Percentiles rank a stretch among this genome's conserved stretches.
phyloP scores from a whole-genome alignment of 2,797 vertebrate species.

The Cheracebus regulus region DNA sequence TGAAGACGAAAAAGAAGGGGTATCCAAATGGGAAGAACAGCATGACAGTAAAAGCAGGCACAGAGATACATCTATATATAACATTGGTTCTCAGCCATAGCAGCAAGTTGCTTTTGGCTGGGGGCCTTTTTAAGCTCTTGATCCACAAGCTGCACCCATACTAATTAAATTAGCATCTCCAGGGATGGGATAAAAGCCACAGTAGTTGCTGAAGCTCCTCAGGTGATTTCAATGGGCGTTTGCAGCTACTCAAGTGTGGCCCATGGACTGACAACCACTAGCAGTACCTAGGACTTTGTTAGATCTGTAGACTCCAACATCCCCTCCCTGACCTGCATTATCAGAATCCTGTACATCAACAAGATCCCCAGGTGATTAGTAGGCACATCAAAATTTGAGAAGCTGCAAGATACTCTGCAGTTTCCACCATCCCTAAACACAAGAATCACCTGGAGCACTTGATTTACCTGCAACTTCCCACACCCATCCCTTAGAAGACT shows the following conservation, averaged over 20 bases:
- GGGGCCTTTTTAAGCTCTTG: neutral
- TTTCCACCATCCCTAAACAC: neutral
- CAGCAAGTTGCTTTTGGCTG: neutral
- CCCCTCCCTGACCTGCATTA: neutral
- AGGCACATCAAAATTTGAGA: neutral
- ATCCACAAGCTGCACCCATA: neutral
- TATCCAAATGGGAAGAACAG: neutral
- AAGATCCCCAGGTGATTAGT: neutral
- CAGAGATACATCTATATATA: neutral
- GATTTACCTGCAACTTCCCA: neutral
- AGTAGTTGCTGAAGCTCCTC: neutral
- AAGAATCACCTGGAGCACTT: neutral
- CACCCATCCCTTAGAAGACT: neutral
- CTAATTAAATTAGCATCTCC: conserved; percentile 1
- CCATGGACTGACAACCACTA: neutral
- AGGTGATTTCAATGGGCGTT: neutral
- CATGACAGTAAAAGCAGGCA: neutral
- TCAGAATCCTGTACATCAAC: neutral
- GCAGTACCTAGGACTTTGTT: neutral
- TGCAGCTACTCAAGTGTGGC: neutral
- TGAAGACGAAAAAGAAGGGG: neutral
- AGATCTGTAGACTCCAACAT: neutral
- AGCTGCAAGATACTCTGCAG: neutral
- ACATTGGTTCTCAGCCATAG: neutral
- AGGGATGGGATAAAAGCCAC: neutral